These are phyloP conservation scores for Python bivittatus DNA, from an alignment of 2,113 vertebrate genomes.

Conservation along the genomic window DNA sequence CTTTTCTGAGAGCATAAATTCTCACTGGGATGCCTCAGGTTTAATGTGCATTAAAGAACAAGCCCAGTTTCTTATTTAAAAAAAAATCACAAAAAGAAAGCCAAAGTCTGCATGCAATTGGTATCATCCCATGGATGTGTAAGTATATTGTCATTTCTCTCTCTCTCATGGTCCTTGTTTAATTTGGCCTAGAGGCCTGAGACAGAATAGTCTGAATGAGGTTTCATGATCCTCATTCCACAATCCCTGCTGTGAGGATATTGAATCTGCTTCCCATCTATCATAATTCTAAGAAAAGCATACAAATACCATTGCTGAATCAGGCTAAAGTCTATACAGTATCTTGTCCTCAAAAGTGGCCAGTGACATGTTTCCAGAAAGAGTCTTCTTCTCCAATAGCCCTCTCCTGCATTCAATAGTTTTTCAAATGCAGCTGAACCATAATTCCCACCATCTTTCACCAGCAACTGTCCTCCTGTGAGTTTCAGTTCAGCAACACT, in stretches of 20 bases:
- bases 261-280: background rate
- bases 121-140: background rate
- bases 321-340: background rate
- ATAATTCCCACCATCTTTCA: background rate
- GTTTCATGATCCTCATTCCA: background rate
- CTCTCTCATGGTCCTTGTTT: background rate
- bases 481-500: background rate
- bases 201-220: background rate
- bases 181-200: background rate
- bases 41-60: constrained; percentile 39
- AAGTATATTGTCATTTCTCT: background rate
- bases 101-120: background rate
- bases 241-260: background rate
- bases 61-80: background rate
- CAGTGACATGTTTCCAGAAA: background rate
- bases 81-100: background rate
- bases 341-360: background rate
- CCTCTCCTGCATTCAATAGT: background rate
- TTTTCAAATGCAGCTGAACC: background rate
- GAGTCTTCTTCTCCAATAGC: background rate
- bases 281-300: background rate
- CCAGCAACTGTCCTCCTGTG: background rate
- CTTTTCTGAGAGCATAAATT: constrained; percentile 43
- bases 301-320: background rate
- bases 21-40: constrained; percentile 29